These are phyloP conservation scores for Erpornis zantholeuca DNA, from an alignment of 2,113 vertebrate species.

Conservation along the genomic window DNA sequence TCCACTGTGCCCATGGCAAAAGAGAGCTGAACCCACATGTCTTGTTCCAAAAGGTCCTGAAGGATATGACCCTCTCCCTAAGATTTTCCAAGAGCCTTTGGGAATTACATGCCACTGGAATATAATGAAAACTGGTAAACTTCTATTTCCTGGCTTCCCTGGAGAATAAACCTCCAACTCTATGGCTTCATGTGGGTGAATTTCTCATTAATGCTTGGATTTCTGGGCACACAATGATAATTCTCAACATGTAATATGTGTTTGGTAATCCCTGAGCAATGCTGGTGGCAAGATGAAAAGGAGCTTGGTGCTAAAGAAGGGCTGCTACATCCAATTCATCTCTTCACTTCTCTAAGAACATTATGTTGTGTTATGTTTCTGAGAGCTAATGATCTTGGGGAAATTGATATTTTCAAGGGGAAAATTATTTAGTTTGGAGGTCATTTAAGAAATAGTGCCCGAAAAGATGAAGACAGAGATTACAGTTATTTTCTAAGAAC, in stretches of 20 bases:
- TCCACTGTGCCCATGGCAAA: neutral
- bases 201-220: slow-evolving; percentile 4
- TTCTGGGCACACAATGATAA: slow-evolving; percentile 1
- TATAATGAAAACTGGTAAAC: neutral
- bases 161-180: neutral
- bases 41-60: neutral
- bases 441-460: neutral
- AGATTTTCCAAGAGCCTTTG: neutral
- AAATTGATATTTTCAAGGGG: neutral
- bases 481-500: neutral
- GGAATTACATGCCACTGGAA: neutral
- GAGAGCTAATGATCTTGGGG: neutral
- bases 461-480: neutral
- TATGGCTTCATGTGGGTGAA: neutral
- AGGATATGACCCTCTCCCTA: neutral
- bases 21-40: neutral
- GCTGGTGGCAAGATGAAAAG: neutral
- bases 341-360: neutral
- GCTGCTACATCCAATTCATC: neutral
- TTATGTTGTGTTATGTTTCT: neutral
- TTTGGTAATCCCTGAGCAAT: neutral
- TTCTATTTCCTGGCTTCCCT: neutral
- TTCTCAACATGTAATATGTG: neutral
- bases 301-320: neutral
- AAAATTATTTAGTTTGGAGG: slow-evolving; percentile 19